phyloP scores from a whole-genome alignment of 2,888 invertebrate genomes.

The Ochropacha duplaris region DNA sequence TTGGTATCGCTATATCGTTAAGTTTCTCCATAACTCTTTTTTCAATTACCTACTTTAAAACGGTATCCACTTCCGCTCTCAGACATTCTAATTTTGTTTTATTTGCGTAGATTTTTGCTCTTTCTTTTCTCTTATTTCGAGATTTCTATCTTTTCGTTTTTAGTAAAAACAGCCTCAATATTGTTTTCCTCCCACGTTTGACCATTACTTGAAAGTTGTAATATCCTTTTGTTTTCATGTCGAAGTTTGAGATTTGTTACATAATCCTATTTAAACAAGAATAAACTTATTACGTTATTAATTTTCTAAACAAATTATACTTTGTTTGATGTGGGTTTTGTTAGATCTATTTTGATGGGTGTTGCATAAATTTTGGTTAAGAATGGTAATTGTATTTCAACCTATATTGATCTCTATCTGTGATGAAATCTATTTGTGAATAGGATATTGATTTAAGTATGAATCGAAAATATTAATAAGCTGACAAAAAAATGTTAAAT shows the following conservation, averaged over 20 bases:
- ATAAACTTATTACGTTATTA: neutral
- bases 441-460: no score
- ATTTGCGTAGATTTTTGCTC: neutral
- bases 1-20: no score
- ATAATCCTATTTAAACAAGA: neutral
- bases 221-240: neutral
- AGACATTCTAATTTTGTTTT: neutral
- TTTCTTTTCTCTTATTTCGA: neutral
- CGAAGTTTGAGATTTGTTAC: neutral
- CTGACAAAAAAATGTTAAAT: no score
- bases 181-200: neutral
- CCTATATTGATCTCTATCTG: no score
- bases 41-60: no score
- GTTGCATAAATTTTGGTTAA: neutral
- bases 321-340: neutral
- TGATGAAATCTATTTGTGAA: no score
- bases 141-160: neutral
- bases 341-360: neutral
- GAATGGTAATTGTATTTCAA: no score
- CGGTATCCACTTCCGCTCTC: neutral
- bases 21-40: no score
- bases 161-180: neutral
- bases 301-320: conserved; percentile 1
- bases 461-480: no score
- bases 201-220: neutral